phyloP scores from a whole-genome alignment of 2,113 vertebrate species.

The Semnopithecus entellus region DNA sequence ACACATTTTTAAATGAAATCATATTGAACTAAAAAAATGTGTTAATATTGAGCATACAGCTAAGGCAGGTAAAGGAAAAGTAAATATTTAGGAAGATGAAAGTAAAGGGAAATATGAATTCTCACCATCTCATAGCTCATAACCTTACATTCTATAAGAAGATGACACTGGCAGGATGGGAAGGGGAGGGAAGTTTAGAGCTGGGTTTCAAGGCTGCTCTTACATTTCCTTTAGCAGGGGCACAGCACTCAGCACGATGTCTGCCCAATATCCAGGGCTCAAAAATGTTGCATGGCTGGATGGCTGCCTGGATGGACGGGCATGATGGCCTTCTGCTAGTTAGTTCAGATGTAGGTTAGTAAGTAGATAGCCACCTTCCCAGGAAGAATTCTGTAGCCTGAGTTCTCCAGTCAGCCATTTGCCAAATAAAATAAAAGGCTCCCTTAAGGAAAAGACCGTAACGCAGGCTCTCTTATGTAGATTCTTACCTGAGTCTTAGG shows the following conservation, averaged over 20 bases:
- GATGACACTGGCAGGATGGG: background rate
- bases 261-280: background rate
- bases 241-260: background rate
- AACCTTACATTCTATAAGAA: background rate
- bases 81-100: background rate
- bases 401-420: background rate
- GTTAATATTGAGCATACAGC: background rate
- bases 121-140: background rate
- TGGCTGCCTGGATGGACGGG: background rate
- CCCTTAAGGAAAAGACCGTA: background rate
- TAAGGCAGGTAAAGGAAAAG: rapidly evolving
- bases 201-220: background rate
- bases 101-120: background rate
- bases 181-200: background rate
- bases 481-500: background rate
- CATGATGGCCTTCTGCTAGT: background rate
- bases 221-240: background rate
- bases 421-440: background rate
- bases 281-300: too few relatives aligned
- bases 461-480: background rate
- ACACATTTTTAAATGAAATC: conserved; percentile 69
- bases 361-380: background rate
- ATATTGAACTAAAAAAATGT: background rate
- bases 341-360: background rate
- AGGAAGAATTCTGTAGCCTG: background rate